Percentiles rank a stretch among this genome's conserved stretches.
Conservation (phyloP, 2,888 invertebrate species). For the Megastigmus dorsalis region DNA sequence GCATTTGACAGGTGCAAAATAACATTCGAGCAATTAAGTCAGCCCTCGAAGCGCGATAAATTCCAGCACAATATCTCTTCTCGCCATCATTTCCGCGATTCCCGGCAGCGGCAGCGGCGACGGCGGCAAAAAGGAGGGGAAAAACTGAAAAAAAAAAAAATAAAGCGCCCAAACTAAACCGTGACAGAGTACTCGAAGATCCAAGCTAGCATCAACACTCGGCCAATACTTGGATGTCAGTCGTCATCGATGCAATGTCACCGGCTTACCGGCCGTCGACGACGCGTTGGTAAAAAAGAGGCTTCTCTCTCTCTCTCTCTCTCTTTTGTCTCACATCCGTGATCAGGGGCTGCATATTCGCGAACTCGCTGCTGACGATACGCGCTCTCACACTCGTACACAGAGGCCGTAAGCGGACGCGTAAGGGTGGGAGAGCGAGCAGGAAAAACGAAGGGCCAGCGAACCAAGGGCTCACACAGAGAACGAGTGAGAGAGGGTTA, state of each 20-base stretch:
- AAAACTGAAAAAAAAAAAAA: no score
- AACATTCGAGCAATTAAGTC: neutral
- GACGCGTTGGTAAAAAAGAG: constrained; percentile 2
- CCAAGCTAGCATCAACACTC: constrained; percentile 46
- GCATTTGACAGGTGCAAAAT: neutral
- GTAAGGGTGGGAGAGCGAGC: neutral
- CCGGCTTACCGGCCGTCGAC: neutral
- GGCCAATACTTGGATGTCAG: constrained; percentile 19
- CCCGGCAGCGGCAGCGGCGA: no score
- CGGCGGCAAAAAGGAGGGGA: no score
- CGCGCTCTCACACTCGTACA: no score
- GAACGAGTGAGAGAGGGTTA: neutral
- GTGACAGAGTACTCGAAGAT: constrained; percentile 4
- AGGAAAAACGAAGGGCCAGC: constrained; percentile 37
- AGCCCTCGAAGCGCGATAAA: neutral
- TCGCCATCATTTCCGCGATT: neutral
- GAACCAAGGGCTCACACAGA: constrained; percentile 5
- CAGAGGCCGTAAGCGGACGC: neutral
- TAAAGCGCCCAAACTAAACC: neutral
- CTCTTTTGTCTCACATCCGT: no score
- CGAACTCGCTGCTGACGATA: neutral
- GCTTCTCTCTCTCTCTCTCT: no score
- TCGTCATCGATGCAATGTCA: constrained; percentile 33
- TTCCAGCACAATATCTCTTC: neutral
- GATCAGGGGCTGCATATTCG: neutral